These are phyloP conservation scores for Megalops atlanticus DNA, from an alignment of 2,113 vertebrate genomes.

Conservation along the genomic window DNA sequence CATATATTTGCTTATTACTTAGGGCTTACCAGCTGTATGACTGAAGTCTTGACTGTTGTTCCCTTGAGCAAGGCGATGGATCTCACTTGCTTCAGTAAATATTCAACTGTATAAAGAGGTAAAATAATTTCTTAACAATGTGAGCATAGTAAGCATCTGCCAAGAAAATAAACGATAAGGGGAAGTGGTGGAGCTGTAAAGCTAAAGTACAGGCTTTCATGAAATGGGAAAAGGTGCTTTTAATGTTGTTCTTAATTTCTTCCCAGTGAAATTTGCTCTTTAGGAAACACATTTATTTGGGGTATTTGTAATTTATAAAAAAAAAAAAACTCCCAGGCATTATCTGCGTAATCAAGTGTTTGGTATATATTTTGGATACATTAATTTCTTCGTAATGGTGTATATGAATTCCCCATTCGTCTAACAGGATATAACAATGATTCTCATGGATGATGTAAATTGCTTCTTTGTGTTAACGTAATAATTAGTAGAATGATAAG, in stretches of 20 bases:
- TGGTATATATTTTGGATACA: background rate
- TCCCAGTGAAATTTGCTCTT: background rate
- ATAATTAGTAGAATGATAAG: background rate
- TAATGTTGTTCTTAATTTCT: no score
- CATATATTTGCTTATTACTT: no score
- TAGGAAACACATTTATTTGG: no score
- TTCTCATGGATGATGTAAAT: background rate
- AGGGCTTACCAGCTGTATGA: no score
- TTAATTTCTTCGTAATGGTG: background rate
- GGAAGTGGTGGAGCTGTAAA: conserved; percentile 5
- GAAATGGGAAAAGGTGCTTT: background rate
- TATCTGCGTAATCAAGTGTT: background rate
- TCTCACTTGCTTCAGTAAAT: no score
- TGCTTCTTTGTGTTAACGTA: background rate
- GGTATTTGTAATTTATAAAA: conserved; percentile 6
- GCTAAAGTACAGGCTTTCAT: background rate
- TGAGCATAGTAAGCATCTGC: no score
- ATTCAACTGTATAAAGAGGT: no score
- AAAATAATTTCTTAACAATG: no score
- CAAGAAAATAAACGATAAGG: no score
- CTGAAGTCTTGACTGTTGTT: no score
- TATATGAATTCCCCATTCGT: conserved; percentile 12
- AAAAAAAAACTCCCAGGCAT: no score
- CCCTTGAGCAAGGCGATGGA: no score
- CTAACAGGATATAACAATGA: background rate